Base-by-base conservation (phyloP, 2,113 vertebrate genomes). In the Alligator mississippiensis region DNA sequence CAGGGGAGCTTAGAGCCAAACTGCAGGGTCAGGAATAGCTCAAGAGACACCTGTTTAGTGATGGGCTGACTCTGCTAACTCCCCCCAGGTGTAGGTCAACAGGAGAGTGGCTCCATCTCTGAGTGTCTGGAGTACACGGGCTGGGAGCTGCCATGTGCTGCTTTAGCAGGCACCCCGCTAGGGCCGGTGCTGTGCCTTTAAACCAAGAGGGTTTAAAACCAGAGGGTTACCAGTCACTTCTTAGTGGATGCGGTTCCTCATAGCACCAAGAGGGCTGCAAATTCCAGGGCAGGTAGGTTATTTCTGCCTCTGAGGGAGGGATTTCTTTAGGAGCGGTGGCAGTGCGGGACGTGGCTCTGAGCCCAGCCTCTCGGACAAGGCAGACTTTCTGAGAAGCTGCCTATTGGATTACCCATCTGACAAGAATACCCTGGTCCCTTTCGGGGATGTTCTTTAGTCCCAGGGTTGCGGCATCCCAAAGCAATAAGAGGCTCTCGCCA, bases 91-190 rank as follows among this genome's bases (percentile, higher is more conserved):
- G 30, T 6, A 81, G 19, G 75, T 62, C 59, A 30, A 76, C 83
- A 64, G 70, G 77, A 89, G 70, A 19, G 25, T 28, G 77, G 87
- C 66, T 11, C 63, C 6, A 3, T 58, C 79, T 82, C 68, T 34
- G 60, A 6, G 8, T 19, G 55, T 66, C 61, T 61, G 0, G 0
- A 10, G 61, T 60, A 8, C 0, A 0, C 47, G 2, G 58, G 47
- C 9, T 66, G 60, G 58, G 77, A 27, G 2, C 28, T 38, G 55
- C 66, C 25, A 61, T 14, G 2, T 15, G 0, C 14, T 72, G 30
- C 68, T 4, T 9, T 11, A 38, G 68, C 34, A 47, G 38, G 34
- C 47, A 13, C 19, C 24, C 34, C 38, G 15, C 21, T 47, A 22
- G 22, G 34, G 70, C 70, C 38, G 34, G 21, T 74, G 12, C 70